Evolutionary conservation across 2,888 invertebrate genomes (phyloP).

Genomic region (Muschampia plurimacula): DNA sequence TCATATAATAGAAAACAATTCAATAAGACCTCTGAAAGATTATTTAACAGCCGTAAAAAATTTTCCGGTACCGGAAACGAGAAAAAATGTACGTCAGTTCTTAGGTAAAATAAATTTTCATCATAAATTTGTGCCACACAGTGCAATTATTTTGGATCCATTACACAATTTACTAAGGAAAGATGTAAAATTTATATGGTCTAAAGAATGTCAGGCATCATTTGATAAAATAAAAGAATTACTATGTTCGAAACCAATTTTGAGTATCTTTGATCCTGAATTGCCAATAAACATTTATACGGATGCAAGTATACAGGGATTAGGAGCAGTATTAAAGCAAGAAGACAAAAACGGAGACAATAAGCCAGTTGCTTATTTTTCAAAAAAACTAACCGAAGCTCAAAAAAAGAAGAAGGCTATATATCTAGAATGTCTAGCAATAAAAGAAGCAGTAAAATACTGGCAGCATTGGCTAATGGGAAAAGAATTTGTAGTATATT

Average conservation of each 20-base stretch:
- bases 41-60: not conserved
- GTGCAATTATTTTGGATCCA: not conserved
- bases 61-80: not conserved
- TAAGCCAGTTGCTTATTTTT: not conserved
- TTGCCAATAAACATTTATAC: not conserved
- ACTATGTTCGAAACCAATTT: not conserved
- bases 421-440: conserved; percentile 1
- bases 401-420: not conserved
- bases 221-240: conserved; percentile 1
- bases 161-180: conserved; percentile 4
- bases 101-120: conserved; percentile 1
- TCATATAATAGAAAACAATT: not conserved
- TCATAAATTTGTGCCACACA: conserved; percentile 4
- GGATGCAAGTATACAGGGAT: not conserved
- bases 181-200: not conserved
- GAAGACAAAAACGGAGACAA: not conserved
- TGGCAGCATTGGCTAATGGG: conserved; percentile 3
- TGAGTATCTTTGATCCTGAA: not conserved
- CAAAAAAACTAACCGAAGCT: not conserved
- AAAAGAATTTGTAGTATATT: not conserved
- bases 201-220: not conserved
- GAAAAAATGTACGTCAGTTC: not conserved
- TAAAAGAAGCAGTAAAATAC: conserved; percentile 1
- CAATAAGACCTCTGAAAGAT: not conserved
- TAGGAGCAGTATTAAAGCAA: not conserved